These are phyloP conservation scores for Aegithalos caudatus DNA, from an alignment of 2,113 vertebrate genomes.

Conservation along the genomic window DNA sequence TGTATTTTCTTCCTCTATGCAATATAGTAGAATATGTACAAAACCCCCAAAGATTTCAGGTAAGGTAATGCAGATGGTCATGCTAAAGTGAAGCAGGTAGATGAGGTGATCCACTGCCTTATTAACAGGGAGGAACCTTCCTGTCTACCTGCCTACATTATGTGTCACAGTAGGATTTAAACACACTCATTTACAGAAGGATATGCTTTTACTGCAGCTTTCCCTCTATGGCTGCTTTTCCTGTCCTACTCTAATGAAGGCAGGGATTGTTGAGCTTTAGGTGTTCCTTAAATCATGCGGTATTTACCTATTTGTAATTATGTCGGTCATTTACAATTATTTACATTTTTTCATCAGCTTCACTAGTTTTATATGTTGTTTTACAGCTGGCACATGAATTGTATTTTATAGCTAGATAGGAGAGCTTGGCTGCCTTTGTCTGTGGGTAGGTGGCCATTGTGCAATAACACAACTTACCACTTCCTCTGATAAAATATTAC, in stretches of 20 bases:
- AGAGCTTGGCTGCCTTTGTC: not conserved
- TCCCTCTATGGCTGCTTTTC: not conserved
- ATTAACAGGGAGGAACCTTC: not conserved
- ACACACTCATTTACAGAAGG: not conserved
- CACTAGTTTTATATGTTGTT: not conserved
- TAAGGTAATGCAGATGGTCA: not conserved
- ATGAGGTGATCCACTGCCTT: not conserved
- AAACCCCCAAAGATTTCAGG: not conserved
- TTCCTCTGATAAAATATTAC: not conserved
- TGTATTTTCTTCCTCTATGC: not conserved
- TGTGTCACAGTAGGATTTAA: not conserved
- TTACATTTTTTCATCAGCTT: not conserved
- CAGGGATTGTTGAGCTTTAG: not conserved
- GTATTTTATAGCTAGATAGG: not conserved
- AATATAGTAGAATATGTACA: not conserved
- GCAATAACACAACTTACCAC: not conserved
- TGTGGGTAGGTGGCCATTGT: not conserved
- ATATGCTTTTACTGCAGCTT: not conserved
- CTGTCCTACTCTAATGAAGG: not conserved
- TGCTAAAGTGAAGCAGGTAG: not conserved
- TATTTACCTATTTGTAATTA: slow-evolving; percentile 12
- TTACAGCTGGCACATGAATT: not conserved
- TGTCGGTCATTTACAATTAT: not conserved
- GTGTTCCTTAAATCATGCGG: slow-evolving; percentile 9
- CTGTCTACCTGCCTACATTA: not conserved